These are phyloP conservation scores for Cantharis nigra DNA, from an alignment of 2,888 invertebrate species.

Conservation along the genomic window DNA sequence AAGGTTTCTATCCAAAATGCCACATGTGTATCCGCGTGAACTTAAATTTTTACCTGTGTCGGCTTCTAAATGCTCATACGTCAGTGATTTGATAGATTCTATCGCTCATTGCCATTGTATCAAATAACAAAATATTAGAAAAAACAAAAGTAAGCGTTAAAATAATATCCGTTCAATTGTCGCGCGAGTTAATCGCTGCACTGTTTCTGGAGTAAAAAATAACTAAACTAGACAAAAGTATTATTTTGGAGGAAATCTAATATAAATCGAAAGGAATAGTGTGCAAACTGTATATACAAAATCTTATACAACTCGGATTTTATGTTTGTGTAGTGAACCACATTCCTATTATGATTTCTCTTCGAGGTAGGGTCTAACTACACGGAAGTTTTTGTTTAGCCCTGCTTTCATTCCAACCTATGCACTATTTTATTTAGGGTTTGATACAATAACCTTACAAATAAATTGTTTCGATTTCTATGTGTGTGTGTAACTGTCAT, in stretches of 20 bases:
- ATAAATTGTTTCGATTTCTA: conserved; percentile 1
- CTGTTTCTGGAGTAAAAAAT: background rate
- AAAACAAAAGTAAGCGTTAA: background rate
- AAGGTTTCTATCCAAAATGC: conserved; percentile 31
- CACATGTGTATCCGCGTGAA: conserved; percentile 38
- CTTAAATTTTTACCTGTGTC: conserved; percentile 34
- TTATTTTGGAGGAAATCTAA: conserved; percentile 28
- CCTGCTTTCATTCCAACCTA: conserved; percentile 4
- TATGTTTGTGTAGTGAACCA: conserved; percentile 55
- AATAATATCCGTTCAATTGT: conserved; percentile 1
- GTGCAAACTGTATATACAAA: conserved; percentile 42
- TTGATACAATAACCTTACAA: conserved; percentile 1
- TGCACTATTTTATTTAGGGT: conserved; percentile 6
- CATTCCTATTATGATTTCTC: conserved; percentile 47
- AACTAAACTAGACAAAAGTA: background rate
- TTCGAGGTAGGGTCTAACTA: conserved; percentile 26
- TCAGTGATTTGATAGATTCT: conserved; percentile 8
- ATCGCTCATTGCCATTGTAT: background rate
- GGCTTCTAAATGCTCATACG: conserved; percentile 23
- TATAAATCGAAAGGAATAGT: conserved; percentile 37
- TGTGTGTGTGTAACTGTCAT: conserved; percentile 3
- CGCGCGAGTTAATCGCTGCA: background rate
- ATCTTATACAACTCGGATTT: conserved; percentile 52
- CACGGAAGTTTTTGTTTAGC: conserved; percentile 25
- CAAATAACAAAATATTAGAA: background rate